Percentiles rank a stretch among this genome's conserved stretches.
These are phyloP conservation scores for Callaeas wilsoni DNA, from an alignment of 2,113 vertebrate species.

Conservation along the genomic window DNA sequence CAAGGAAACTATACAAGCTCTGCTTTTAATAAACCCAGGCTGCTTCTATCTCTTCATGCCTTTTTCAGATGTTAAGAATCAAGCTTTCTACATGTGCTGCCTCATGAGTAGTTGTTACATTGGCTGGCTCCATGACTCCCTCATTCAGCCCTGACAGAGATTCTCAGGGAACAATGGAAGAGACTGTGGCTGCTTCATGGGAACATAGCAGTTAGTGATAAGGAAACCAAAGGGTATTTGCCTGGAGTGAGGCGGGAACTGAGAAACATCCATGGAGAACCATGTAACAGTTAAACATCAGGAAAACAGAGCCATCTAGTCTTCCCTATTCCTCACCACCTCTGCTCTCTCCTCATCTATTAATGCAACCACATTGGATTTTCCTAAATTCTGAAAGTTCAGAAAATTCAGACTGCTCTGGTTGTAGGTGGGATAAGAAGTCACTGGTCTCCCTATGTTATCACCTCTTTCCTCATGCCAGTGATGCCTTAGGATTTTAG, in stretches of 20 bases:
- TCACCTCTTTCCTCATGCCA: not conserved
- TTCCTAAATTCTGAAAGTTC: not conserved
- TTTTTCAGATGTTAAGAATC: not conserved
- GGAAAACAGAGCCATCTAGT: not conserved
- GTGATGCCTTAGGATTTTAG: no score
- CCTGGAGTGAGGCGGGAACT: not conserved
- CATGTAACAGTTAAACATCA: not conserved
- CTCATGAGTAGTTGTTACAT: not conserved
- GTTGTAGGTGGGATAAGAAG: not conserved
- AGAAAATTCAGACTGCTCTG: not conserved
- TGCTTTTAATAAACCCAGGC: not conserved
- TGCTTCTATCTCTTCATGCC: not conserved
- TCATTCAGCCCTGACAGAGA: not conserved
- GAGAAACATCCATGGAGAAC: not conserved
- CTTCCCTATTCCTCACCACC: not conserved
- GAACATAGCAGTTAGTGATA: not conserved
- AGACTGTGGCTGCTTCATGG: rapidly evolving
- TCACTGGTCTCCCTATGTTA: not conserved
- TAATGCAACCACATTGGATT: not conserved
- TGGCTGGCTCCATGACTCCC: not conserved
- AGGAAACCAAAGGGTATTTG: not conserved
- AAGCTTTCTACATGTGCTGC: not conserved
- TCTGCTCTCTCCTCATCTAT: not conserved
- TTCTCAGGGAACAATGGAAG: not conserved
- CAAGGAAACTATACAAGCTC: not conserved